Conservation (phyloP, 2,797 vertebrate species). For the Triplophysa bombifrons region DNA sequence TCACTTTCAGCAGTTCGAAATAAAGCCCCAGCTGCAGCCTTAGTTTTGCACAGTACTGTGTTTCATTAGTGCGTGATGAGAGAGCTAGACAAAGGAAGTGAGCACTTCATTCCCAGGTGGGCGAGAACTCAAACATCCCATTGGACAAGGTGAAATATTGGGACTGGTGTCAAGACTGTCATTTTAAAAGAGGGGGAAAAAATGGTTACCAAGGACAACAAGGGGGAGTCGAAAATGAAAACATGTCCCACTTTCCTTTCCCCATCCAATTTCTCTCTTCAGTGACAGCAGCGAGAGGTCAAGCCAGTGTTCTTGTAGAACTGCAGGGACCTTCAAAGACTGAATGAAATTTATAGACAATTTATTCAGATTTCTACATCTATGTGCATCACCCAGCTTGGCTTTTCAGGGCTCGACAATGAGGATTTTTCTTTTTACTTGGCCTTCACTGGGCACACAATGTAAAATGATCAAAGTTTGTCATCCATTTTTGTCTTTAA, state of each 20-base stretch:
- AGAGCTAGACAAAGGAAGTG: conserved; percentile 32
- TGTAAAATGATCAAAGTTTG: neutral
- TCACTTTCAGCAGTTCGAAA: neutral
- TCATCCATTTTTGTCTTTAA: neutral
- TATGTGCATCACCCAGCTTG: neutral
- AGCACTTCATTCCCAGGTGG: conserved; percentile 5
- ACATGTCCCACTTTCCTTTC: conserved; percentile 49
- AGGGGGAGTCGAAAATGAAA: conserved; percentile 33
- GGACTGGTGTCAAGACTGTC: conserved; percentile 32
- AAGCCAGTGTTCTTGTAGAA: conserved; percentile 48
- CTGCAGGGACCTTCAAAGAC: conserved; percentile 41
- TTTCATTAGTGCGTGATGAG: conserved; percentile 30
- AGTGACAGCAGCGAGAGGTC: conserved; percentile 53
- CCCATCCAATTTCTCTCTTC: conserved; percentile 52
- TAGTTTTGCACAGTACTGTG: conserved; percentile 5
- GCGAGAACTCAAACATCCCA: neutral
- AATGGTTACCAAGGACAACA: conserved; percentile 57
- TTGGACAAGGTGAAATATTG: conserved; percentile 40
- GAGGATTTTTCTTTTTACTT: neutral
- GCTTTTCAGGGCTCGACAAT: neutral
- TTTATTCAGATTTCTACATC: conserved; percentile 23
- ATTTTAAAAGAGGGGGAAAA: conserved; percentile 27
- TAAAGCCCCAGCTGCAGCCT: neutral
- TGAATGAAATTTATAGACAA: conserved; percentile 1
- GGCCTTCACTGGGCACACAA: neutral